Conservation (phyloP, 2,888 invertebrate genomes). For the Lottia scabra region DNA sequence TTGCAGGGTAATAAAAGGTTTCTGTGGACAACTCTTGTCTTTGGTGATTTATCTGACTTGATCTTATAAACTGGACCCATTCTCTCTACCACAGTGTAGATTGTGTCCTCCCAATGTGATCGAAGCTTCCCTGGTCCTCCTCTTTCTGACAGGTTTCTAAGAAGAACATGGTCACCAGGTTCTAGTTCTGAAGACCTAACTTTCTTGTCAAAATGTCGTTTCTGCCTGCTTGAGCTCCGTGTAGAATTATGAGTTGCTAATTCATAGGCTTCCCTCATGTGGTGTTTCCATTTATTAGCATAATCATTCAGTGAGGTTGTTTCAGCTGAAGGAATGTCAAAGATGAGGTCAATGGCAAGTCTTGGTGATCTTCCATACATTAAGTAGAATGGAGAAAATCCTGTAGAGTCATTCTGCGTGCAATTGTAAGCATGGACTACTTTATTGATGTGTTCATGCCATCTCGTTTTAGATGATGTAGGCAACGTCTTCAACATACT, state of each 20-base stretch:
- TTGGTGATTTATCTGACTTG: neutral
- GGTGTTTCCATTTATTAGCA: conserved; percentile 10
- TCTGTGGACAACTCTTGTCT: conserved; percentile 12
- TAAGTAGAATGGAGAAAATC: conserved; percentile 11
- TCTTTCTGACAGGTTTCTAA: conserved; percentile 17
- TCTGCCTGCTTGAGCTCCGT: neutral
- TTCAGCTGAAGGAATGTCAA: neutral
- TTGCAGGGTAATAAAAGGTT: too few species aligned
- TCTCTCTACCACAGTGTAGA: conserved; percentile 10
- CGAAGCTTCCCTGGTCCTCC: too few species aligned
- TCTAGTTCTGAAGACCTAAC: neutral
- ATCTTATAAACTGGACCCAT: conserved; percentile 20
- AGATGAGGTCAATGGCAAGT: conserved; percentile 10
- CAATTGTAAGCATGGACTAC: neutral
- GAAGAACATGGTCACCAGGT: conserved; percentile 14
- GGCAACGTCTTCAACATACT: conserved; percentile 15
- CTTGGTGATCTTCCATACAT: conserved; percentile 16
- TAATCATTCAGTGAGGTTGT: neutral
- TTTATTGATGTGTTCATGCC: conserved; percentile 4
- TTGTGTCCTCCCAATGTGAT: conserved; percentile 24
- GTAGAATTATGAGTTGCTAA: neutral
- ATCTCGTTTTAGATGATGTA: neutral
- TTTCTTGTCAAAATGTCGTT: conserved; percentile 7
- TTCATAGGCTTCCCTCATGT: conserved; percentile 10
- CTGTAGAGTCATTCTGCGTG: conserved; percentile 3